Conservation (phyloP, 2,888 invertebrate species). For the Agrenia bidenticulata region DNA sequence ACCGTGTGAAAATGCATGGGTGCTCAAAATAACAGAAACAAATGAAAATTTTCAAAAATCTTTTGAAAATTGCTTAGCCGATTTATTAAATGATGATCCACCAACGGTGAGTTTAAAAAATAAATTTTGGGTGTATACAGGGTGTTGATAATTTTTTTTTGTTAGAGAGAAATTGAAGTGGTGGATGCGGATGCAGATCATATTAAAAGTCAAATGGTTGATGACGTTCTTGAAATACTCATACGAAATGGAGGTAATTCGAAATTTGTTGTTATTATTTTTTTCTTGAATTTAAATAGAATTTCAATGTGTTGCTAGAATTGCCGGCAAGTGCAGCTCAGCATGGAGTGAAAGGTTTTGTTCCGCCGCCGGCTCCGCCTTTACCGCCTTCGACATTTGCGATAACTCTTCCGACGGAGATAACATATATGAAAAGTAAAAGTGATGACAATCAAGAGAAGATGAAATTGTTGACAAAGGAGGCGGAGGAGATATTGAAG, state of each 20-base stretch:
- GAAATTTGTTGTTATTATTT: conserved; percentile 6
- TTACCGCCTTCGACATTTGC: conserved; percentile 55
- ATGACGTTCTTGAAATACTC: conserved; percentile 89
- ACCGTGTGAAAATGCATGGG: conserved; percentile 4
- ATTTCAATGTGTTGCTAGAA: too few relatives aligned
- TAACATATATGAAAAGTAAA: conserved; percentile 42
- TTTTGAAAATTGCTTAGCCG: conserved; percentile 14
- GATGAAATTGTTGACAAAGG: conserved; percentile 39
- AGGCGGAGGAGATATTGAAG: conserved; percentile 50
- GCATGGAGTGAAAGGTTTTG: too few relatives aligned
- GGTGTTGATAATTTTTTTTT: too few relatives aligned
- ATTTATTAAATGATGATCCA: background rate
- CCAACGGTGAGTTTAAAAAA: background rate
- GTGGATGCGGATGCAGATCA: too few relatives aligned
- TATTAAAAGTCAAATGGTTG: conserved; percentile 75
- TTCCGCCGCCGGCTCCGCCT: conserved; percentile 57
- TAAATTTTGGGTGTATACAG: too few relatives aligned
- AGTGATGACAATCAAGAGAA: conserved; percentile 6
- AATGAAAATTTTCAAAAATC: conserved; percentile 2
- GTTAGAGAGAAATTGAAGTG: too few relatives aligned
- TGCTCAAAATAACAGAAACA: conserved; percentile 10
- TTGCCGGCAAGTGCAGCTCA: conserved; percentile 84
- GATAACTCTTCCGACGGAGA: conserved; percentile 54
- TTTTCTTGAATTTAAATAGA: conserved; percentile 34
- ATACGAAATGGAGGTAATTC: conserved; percentile 75